Conservation (phyloP, 2,888 invertebrate genomes). For the Synergus laeviventris region DNA sequence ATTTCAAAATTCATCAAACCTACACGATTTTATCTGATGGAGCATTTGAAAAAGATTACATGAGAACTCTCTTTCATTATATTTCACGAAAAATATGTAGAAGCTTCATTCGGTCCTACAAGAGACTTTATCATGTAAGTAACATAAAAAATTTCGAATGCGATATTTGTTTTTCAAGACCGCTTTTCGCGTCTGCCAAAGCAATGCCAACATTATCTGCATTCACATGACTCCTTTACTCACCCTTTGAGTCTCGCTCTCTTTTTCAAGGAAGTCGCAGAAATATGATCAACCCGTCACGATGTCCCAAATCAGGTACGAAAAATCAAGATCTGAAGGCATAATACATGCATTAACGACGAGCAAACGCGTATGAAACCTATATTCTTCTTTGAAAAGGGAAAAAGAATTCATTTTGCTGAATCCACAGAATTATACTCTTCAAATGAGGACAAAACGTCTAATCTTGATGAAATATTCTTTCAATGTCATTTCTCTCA, state of each 20-base stretch:
- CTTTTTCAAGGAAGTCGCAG: neutral
- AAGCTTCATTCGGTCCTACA: neutral
- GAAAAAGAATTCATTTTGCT: neutral
- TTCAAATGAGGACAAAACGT: too few species aligned
- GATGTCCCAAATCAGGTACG: neutral
- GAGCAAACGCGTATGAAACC: neutral
- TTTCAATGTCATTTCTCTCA: too few species aligned
- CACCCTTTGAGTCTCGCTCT: constrained; percentile 1
- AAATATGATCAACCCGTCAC: neutral
- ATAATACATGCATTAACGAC: neutral
- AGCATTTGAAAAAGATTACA: neutral
- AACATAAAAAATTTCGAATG: constrained; percentile 10
- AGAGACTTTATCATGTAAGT: neutral
- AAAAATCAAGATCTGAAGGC: neutral
- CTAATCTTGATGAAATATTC: too few species aligned
- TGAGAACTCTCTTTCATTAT: neutral
- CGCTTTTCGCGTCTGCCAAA: neutral
- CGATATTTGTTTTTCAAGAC: constrained; percentile 13
- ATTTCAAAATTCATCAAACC: neutral
- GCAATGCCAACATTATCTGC: constrained; percentile 1
- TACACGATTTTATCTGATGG: neutral
- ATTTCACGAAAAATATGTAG: neutral
- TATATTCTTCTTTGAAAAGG: neutral
- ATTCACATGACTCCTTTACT: constrained; percentile 25
- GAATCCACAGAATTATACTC: too few species aligned